phyloP scores from a whole-genome alignment of 2,113 vertebrate genomes.

The Cathartes aura region DNA sequence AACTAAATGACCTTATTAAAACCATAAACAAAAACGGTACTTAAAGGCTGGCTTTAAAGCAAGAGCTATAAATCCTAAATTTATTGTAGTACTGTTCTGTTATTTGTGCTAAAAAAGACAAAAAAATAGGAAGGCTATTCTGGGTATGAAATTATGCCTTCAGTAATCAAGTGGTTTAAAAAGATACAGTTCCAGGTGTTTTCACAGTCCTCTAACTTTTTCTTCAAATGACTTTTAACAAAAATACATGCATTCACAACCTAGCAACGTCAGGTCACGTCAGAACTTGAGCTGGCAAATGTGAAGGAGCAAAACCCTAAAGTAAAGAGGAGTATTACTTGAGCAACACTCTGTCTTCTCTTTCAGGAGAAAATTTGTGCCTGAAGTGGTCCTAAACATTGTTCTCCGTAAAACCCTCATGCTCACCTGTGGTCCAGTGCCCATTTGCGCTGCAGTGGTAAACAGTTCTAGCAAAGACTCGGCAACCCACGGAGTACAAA shows the following conservation, averaged over 20 bases:
- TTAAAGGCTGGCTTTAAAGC: constrained; percentile 39
- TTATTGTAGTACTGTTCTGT: not conserved
- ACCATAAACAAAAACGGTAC: constrained; percentile 45
- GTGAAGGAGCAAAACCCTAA: not conserved
- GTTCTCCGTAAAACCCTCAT: not conserved
- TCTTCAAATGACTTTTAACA: not conserved
- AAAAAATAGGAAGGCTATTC: not conserved
- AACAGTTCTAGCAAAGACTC: not conserved
- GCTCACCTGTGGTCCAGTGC: not conserved
- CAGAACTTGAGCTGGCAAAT: not conserved
- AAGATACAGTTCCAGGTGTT: not conserved
- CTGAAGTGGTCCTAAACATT: not conserved
- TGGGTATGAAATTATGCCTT: not conserved
- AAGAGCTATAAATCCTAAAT: constrained; percentile 37
- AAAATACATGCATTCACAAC: not conserved
- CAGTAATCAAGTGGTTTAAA: not conserved
- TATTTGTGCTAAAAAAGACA: not conserved
- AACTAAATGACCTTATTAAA: constrained; percentile 55
- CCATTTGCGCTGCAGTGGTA: not conserved
- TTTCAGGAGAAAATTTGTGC: not conserved
- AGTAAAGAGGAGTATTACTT: not conserved
- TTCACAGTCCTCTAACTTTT: not conserved
- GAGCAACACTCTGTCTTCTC: not conserved
- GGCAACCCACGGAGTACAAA: rapidly evolving
- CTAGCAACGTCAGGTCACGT: not conserved